Evolutionary conservation across 2,113 vertebrate genomes (phyloP), one percentile per base, ranked within the genome.

Genomic region (Cisticola juncidis): DNA sequence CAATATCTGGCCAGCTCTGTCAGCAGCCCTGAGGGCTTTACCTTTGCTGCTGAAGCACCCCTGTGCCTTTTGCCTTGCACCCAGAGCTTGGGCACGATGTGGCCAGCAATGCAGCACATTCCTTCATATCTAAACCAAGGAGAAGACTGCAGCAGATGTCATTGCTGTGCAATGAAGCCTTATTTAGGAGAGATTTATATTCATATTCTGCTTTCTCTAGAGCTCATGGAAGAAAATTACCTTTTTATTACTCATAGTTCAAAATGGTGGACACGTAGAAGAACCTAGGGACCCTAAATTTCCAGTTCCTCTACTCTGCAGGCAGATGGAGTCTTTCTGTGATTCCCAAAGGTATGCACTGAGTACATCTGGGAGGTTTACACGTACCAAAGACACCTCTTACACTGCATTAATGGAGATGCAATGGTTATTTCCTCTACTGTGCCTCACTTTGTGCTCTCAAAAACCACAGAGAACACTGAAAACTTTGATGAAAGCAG

Each of bases 371-470:
- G 57, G 51, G 57, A 77, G 13, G 7, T 60, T 68, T 73, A 18
- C 38, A 31, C 36, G 66, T 66, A 19, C 33, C 35, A 56, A 70
- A 76, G 31, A 26, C 21, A 26, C 15, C 11, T 9, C 7, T 68
- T 81, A 15, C 8, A 8, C 44, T n/a, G 22, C 33, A 9, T 42
- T 68, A 44, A 17, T 44, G 51, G 25, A 87, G 5, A 9, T 48
- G 36, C 60, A 44, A 14, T 26, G 50, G 14, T 62, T 78, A 36
- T 86, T 91, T 92, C 35, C 26, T 73, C 31, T 42, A 9, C 33
- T 40, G 9, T 0, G 1, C 25, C 48, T 66, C 51, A 28, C 17
- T 85, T 71, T 42, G 23, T 0, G 0, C 9, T 77, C 58, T 94
- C 7, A 1, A 25, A 80, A 87, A 23, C 23, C 17, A 16, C 14